These are phyloP conservation scores for Cettia cetti DNA, from an alignment of 2,113 vertebrate species.

Conservation along the genomic window DNA sequence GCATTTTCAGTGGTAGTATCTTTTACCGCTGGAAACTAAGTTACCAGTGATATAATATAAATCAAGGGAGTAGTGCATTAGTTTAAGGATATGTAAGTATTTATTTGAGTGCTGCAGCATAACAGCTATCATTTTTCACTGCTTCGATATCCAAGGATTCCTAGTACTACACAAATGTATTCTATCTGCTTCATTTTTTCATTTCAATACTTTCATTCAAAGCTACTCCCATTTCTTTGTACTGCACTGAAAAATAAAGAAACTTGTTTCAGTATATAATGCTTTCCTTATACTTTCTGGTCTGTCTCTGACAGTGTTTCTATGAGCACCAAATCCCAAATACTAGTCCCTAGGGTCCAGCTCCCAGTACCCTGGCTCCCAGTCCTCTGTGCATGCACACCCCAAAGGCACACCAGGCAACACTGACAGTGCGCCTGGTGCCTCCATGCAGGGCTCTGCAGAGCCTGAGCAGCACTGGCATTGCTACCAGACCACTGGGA, in stretches of 20 bases:
- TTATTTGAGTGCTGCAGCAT: slow-evolving; percentile 1
- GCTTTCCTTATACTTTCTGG: not conserved
- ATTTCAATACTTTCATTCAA: not conserved
- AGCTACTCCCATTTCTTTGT: slow-evolving; percentile 48
- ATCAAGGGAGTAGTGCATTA: not conserved
- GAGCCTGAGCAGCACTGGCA: not conserved
- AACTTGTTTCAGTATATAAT: slow-evolving; percentile 15
- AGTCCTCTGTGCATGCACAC: not conserved
- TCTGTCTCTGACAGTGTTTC: not conserved
- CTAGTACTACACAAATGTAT: not conserved
- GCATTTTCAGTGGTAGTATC: not conserved
- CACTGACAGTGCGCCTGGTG: not conserved
- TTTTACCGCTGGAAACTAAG: not conserved
- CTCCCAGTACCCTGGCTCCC: not conserved
- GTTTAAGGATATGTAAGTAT: slow-evolving; percentile 16
- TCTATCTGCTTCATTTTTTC: not conserved
- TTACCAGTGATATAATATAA: not conserved
- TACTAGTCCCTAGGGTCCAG: not conserved
- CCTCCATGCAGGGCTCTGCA: accelerated
- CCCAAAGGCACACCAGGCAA: not conserved
- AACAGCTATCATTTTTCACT: not conserved
- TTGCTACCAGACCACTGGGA: not conserved
- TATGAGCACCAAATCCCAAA: not conserved
- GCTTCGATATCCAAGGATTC: slow-evolving; percentile 33
- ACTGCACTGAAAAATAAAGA: slow-evolving; percentile 58